Evolutionary conservation across 2,888 invertebrate species (phyloP).

Genomic region (Zygaena filipendulae): DNA sequence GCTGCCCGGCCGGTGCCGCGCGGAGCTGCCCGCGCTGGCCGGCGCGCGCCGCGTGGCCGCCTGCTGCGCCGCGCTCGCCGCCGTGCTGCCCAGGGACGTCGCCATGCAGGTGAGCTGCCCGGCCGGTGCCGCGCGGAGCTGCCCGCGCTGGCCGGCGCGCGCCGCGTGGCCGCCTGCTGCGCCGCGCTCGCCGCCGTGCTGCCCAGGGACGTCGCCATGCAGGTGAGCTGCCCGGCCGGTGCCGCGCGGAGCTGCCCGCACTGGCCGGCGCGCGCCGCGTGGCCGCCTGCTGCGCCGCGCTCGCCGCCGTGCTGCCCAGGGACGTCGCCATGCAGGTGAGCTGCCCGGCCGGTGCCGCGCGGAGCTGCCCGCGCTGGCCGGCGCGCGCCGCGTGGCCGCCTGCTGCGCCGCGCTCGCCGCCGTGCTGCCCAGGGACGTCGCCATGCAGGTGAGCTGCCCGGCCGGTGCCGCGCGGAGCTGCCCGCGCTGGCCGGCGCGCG

Average conservation of each 20-base stretch:
- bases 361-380: constrained; percentile 74
- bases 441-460: constrained; percentile 75
- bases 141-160: constrained; percentile 72
- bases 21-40: constrained; percentile 76
- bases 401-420: constrained; percentile 79
- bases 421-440: constrained; percentile 79
- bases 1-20: constrained; percentile 75
- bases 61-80: constrained; percentile 77
- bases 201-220: constrained; percentile 79
- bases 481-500: constrained; percentile 73
- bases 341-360: no score
- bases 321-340: constrained; percentile 78
- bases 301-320: constrained; percentile 78
- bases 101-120: constrained; percentile 73
- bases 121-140: constrained; percentile 81
- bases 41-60: constrained; percentile 73
- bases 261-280: constrained; percentile 73
- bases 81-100: constrained; percentile 79
- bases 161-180: constrained; percentile 76
- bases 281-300: constrained; percentile 74
- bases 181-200: constrained; percentile 78
- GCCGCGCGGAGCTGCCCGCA: constrained; percentile 79
- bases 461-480: constrained; percentile 80
- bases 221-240: constrained; percentile 69
- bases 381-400: constrained; percentile 72